These are phyloP conservation scores for Phylloscopus trochilus DNA, from an alignment of 2,113 vertebrate genomes.

Conservation along the genomic window DNA sequence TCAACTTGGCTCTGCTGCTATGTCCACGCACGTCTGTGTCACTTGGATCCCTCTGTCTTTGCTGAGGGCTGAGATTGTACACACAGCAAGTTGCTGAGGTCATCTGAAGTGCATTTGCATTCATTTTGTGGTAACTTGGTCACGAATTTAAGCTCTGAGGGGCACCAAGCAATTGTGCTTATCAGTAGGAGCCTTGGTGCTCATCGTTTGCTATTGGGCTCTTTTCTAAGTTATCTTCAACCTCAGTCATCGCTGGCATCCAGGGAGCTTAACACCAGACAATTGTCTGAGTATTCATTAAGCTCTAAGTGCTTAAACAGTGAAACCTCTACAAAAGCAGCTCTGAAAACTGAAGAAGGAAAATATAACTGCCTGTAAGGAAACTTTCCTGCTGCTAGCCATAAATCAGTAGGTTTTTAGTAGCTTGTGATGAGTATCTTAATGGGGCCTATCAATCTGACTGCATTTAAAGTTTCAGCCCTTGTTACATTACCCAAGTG, in stretches of 20 bases:
- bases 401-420: neutral
- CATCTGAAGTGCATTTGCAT: neutral
- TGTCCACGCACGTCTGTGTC: neutral
- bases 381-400: neutral
- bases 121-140: neutral
- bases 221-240: neutral
- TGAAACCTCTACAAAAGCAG: neutral
- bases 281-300: neutral
- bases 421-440: neutral
- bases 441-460: neutral
- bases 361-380: neutral
- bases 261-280: neutral
- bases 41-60: neutral
- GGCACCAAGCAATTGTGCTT: neutral
- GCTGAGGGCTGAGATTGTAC: neutral
- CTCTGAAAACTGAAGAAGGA: slow-evolving; percentile 3
- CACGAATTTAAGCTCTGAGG: neutral
- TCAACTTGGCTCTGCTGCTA: neutral
- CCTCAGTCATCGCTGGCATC: neutral
- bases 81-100: neutral
- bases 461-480: neutral
- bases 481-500: neutral
- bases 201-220: neutral
- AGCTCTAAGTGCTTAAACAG: neutral
- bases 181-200: neutral